Conservation (phyloP, 2,888 invertebrate species). For the Apamea sordens region DNA sequence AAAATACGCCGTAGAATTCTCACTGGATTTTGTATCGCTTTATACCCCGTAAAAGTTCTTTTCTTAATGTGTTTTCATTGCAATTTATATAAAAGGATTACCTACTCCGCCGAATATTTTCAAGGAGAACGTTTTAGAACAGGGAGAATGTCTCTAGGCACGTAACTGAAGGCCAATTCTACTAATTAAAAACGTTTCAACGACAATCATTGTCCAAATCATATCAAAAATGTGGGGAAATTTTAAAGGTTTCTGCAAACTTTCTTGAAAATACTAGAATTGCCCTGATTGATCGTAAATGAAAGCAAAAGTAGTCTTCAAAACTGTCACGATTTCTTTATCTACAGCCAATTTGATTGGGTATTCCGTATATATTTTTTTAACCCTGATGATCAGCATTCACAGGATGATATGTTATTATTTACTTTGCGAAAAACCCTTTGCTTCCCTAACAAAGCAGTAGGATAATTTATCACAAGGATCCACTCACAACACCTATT, state of each 20-base stretch:
- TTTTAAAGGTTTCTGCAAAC: too few species aligned
- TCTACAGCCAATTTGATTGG: neutral
- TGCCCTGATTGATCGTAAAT: neutral
- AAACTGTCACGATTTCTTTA: neutral
- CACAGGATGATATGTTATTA: constrained; percentile 15
- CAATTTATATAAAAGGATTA: too few species aligned
- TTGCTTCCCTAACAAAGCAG: constrained; percentile 25
- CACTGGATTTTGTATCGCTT: neutral
- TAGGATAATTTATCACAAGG: neutral
- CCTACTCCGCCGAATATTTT: too few species aligned
- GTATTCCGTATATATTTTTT: neutral
- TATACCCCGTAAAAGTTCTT: neutral
- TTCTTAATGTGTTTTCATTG: neutral
- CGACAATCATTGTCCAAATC: too few species aligned
- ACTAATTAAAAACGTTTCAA: too few species aligned
- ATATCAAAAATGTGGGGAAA: too few species aligned
- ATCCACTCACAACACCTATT: neutral
- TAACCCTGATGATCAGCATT: neutral
- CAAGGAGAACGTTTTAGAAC: neutral
- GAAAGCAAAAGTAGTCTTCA: neutral
- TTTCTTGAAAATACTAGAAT: too few species aligned
- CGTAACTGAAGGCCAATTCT: neutral
- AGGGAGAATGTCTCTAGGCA: neutral
- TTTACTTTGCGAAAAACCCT: constrained; percentile 23
- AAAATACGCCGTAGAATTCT: neutral